Evolutionary conservation across 2,888 invertebrate genomes (phyloP).

Genomic region (Euzophera pinguis): DNA sequence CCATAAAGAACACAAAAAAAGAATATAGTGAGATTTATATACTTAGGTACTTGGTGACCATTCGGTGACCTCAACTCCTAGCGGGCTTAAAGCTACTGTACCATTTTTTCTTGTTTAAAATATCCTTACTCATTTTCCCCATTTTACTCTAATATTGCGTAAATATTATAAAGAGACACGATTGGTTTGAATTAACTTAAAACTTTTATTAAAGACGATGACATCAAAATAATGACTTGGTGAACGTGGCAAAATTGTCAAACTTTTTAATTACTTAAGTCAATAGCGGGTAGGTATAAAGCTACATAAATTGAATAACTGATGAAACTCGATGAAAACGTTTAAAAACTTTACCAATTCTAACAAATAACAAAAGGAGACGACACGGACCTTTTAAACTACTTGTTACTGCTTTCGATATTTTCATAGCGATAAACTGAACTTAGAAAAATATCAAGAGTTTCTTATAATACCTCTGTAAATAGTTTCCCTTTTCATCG

Average conservation of each 20-base stretch:
- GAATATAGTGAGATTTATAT: too few species aligned
- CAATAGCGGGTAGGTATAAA: neutral
- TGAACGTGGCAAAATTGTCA: constrained; percentile 8
- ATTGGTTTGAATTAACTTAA: neutral
- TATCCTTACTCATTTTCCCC: too few species aligned
- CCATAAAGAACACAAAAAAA: too few species aligned
- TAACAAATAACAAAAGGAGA: constrained; percentile 13
- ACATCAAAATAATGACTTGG: constrained; percentile 12
- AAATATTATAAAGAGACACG: neutral
- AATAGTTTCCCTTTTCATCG: constrained; percentile 34
- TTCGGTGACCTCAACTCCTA: too few species aligned
- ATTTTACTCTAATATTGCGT: too few species aligned
- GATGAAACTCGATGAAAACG: constrained; percentile 7
- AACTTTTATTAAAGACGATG: neutral
- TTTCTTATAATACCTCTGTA: constrained; percentile 29
- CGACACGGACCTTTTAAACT: constrained; percentile 11
- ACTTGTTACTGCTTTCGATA: constrained; percentile 13
- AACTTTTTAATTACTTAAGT: constrained; percentile 12
- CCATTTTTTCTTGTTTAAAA: too few species aligned
- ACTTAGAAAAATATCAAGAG: constrained; percentile 21
- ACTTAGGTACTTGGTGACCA: too few species aligned
- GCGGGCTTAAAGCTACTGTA: too few species aligned
- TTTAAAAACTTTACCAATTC: constrained; percentile 10
- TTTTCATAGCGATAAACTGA: constrained; percentile 16
- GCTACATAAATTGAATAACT: constrained; percentile 12